Base-by-base conservation (phyloP, 2,797 vertebrate genomes). In the Lates japonicus region DNA sequence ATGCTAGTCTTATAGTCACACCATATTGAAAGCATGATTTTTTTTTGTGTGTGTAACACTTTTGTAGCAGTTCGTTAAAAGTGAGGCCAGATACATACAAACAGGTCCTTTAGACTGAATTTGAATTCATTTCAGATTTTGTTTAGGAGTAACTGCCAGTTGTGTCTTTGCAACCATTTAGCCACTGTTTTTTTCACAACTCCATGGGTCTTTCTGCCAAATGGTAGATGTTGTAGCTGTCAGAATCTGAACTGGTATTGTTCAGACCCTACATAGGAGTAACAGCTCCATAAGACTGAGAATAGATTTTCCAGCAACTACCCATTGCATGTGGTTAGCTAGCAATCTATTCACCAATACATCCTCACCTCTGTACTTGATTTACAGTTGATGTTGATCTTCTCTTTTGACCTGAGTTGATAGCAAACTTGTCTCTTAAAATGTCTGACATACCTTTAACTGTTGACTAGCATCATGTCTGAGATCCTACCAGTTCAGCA, bases 401-500 rank as follows among this genome's bases (percentile, higher is more conserved):
- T 66, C 41, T 68, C 13, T 22, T 69, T 31, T 49, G 37, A 73
- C 41, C 63, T 61, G 41, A 69, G 51, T 25, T 41, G 37, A 39
- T 46, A 44, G 25, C 51, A 48, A 44, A 25, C 44, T 25, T 3
- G 51, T 76, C 58, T 74, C 29, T 55, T 48, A 20, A 71, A 54
- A 52, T 25, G 22, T 52, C n/a, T 10, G 4, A 41, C n/a, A 3
- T 49, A 10, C 13, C 25, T 64, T 33, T 3, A 61, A 44, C 33
- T 62, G 54, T 55, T 44, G 37, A 42, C 49, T 17, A 41, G 52
- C 8, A 65, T 57, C 39, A 37, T 59, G 67, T 62, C 48, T 70
- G 62, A 79, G 55, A 48, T 73, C 41, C n/a, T 19, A 62, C 54
- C 41, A 54, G 25, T 70, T 62, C 54, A 68, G 71, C 84, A 84